These are phyloP conservation scores for Diglossa cyanea DNA, from an alignment of 2,797 vertebrate species.

Conservation along the genomic window DNA sequence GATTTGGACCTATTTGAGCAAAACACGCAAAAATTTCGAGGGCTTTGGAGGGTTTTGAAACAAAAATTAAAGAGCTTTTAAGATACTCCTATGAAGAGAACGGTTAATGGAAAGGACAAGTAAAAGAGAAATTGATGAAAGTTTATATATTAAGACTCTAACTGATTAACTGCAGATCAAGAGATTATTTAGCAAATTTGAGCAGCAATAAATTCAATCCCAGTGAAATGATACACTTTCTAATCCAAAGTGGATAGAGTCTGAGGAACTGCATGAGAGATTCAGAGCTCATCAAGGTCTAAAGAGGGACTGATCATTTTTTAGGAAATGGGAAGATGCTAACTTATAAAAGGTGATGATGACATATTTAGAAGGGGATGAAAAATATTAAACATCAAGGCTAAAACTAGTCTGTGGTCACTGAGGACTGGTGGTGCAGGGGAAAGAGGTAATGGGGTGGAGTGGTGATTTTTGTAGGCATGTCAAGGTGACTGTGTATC, in stretches of 20 bases:
- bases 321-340: background rate
- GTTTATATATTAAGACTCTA: background rate
- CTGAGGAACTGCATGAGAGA: background rate
- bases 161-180: background rate
- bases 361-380: background rate
- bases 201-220: background rate
- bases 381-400: background rate
- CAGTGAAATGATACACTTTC: background rate
- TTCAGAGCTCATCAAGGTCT: background rate
- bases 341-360: background rate
- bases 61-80: background rate
- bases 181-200: background rate
- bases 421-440: background rate
- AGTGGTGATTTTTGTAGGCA: background rate
- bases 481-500: background rate
- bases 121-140: background rate
- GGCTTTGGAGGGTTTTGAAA: background rate
- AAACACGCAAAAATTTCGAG: background rate
- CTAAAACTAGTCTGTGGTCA: background rate
- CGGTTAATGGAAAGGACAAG: background rate
- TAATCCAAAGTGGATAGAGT: background rate
- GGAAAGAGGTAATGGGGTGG: background rate
- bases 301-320: background rate
- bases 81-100: background rate
- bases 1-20: background rate